Percentiles rank a stretch among this genome's conserved stretches.
phyloP scores from a whole-genome alignment of 2,888 invertebrate species.

The Drosophila colorata region DNA sequence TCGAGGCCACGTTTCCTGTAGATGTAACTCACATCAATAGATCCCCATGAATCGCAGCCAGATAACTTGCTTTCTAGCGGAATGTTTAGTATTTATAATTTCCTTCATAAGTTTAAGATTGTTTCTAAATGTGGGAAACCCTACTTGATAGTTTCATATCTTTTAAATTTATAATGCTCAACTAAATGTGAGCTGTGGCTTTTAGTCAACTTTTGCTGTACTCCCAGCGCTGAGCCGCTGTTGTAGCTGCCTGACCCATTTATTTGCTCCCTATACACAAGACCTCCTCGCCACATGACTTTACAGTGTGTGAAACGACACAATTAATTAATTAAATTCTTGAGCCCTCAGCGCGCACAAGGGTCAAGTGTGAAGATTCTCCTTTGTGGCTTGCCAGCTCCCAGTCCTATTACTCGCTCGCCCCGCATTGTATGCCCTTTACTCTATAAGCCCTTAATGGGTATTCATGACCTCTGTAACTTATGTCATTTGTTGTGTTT shows the following conservation, averaged over 20 bases:
- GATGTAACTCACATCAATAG: slow-evolving; percentile 6
- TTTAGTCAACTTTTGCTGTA: neutral
- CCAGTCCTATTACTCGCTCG: slow-evolving; percentile 27
- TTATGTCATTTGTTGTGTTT: neutral
- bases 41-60: slow-evolving; percentile 2
- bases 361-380: slow-evolving; percentile 67
- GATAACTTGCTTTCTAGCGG: neutral
- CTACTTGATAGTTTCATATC: neutral
- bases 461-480: neutral
- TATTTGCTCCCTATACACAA: slow-evolving; percentile 23
- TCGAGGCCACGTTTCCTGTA: slow-evolving; percentile 65
- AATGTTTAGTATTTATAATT: slow-evolving; percentile 7
- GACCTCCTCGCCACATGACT: slow-evolving; percentile 8
- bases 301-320: slow-evolving; percentile 37
- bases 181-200: neutral
- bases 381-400: slow-evolving; percentile 52
- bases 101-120: neutral
- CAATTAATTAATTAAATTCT: slow-evolving; percentile 80
- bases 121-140: neutral
- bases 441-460: neutral
- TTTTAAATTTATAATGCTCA: neutral
- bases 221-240: neutral
- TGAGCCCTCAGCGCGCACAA: slow-evolving; percentile 52
- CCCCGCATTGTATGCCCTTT: slow-evolving; percentile 24
- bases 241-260: slow-evolving; percentile 39